Base-by-base conservation (phyloP, 2,888 invertebrate species). In the Pseudoips prasinana region DNA sequence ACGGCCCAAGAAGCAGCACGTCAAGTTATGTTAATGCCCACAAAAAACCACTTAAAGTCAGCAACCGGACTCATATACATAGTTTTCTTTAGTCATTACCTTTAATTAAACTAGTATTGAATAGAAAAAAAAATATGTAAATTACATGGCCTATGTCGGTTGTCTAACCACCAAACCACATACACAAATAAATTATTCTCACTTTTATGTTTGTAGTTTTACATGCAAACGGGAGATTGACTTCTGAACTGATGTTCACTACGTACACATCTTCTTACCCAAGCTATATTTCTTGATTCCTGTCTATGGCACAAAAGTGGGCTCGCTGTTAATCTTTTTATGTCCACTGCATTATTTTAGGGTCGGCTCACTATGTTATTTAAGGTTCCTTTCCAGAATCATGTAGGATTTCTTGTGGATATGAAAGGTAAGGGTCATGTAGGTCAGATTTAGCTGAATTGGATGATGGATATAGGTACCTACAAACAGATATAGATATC, bases 241-340 rank as follows among this genome's bases (percentile, higher is more conserved):
- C n/a, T n/a, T n/a, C n/a, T n/a, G n/a, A n/a, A n/a, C n/a, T n/a
- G n/a, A n/a, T n/a, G n/a, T n/a, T 3, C 14, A 14, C 14, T 14
- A 14, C 7, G 20, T 20, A 3, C 20, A 3, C n/a, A 20, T 7
- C 7, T 20, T 20, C 7, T 3, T 20, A 3, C 46, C 24, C n/a
- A n/a, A 57, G 66, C 75, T 59, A 76, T 78, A 79, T 74, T 73
- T 78, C 72, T 65, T 64, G 71, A 70, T 69, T 67, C 68, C 40
- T 71, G 74, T 74, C 73, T 51, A 46, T 49, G 57, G 51, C 76
- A 76, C 73, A 71, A 71, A 73, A 74, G 67, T 67, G 65, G 64
- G 64, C 35, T 53, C 43, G 68, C 68, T 72, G 76, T 77, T 79
- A 78, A 80, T 80, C 79, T 80, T 76, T 77, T 73, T 70, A 71